Percentiles rank a stretch among this genome's conserved stretches.
Conservation (phyloP, 2,888 invertebrate species). For the Euclidia mi region DNA sequence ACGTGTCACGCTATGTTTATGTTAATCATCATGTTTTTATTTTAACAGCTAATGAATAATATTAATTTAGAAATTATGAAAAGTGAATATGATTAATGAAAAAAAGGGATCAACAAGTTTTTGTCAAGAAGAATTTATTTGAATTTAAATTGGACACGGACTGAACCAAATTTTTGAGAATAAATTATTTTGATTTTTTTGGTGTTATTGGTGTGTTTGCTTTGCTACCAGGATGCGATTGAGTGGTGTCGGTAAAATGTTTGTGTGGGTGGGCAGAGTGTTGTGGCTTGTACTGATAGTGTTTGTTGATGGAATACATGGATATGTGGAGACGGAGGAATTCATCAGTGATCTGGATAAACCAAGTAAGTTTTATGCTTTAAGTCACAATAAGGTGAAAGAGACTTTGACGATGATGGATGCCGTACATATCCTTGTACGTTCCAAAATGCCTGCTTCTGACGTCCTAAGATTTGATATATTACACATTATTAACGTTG, state of each 20-base stretch:
- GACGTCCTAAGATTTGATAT: neutral
- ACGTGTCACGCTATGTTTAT: conserved; percentile 64
- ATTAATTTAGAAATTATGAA: conserved; percentile 16
- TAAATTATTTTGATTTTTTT: conserved; percentile 29
- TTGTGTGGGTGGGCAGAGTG: conserved; percentile 46
- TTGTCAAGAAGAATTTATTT: conserved; percentile 32
- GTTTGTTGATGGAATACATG: conserved; percentile 75
- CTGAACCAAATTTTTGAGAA: conserved; percentile 32
- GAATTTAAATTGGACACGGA: conserved; percentile 37
- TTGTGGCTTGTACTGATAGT: conserved; percentile 63
- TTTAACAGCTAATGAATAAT: conserved; percentile 17
- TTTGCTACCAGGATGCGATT: conserved; percentile 34
- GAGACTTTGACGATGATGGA: conserved; percentile 2
- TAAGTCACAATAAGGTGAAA: conserved; percentile 1
- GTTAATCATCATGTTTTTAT: conserved; percentile 30
- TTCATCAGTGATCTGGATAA: conserved; percentile 90
- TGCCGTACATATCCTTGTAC: neutral
- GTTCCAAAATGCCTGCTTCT: neutral
- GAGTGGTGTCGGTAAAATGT: conserved; percentile 47
- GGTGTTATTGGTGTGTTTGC: conserved; percentile 32
- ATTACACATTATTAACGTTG: neutral
- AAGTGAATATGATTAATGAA: conserved; percentile 42
- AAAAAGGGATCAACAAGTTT: conserved; percentile 46
- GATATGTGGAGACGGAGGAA: conserved; percentile 87
- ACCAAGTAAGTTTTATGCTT: conserved; percentile 80